These are phyloP conservation scores for Urocyon cinereoargenteus DNA, from an alignment of 2,797 vertebrate species.

Conservation along the genomic window DNA sequence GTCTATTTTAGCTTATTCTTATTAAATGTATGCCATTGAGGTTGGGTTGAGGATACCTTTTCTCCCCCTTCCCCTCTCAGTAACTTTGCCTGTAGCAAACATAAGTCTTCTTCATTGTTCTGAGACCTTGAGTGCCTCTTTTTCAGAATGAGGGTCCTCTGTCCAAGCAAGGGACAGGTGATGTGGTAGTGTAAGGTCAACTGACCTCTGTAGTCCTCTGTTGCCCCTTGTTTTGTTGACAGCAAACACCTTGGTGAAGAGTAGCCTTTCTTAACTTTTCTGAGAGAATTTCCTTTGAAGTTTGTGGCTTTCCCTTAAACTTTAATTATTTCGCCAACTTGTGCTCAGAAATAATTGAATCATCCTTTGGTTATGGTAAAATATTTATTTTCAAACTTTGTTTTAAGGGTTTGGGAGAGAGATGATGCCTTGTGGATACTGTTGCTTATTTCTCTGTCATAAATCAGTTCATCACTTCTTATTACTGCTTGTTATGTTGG, in stretches of 20 bases:
- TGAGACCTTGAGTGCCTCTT: background rate
- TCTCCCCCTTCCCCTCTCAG: background rate
- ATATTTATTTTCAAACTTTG: background rate
- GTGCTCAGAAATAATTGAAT: background rate
- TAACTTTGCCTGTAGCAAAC: background rate
- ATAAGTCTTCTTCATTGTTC: background rate
- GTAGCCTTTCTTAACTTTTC: background rate
- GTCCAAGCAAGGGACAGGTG: background rate
- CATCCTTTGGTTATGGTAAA: background rate
- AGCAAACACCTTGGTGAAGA: background rate
- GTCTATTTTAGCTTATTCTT: background rate
- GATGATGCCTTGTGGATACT: background rate
- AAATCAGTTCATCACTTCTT: background rate
- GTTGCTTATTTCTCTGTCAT: background rate
- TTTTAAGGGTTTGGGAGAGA: background rate
- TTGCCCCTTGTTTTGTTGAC: background rate
- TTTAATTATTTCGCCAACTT: background rate
- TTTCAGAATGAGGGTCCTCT: background rate
- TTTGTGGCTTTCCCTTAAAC: constrained; percentile 17
- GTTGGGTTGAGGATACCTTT: background rate
- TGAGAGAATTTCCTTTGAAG: background rate
- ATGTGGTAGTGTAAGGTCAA: rapidly evolving
- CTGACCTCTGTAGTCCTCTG: background rate
- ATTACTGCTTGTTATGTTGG: background rate
- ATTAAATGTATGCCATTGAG: background rate